Base-by-base conservation (phyloP, 2,888 invertebrate species). In the Cantharis flavilabris region DNA sequence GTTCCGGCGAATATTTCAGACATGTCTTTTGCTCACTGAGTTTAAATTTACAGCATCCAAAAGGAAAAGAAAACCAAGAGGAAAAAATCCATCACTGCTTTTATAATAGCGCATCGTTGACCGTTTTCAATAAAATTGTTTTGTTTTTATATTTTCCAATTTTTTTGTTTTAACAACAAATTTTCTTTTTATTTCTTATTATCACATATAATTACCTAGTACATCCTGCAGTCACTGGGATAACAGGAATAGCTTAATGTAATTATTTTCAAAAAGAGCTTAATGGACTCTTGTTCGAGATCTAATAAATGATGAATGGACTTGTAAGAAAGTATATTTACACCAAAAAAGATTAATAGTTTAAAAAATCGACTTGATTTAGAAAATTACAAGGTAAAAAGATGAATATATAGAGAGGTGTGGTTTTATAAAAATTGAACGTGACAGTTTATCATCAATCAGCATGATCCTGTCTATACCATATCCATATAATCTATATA, bases 1-100 rank as follows among this genome's bases (percentile, higher is more conserved):
- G 30, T 73, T 73, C 67, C 63, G 33, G 26, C 23, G 73, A 73
- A 73, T 70, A 73, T 70, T 73, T 73, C 69, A 26, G 73, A 73
- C 70, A 30, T 73, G 69, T 69, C 73, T 63, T 70, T 30, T 62
- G 65, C 70, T 70, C 18, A 67, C 65, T 49, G 70, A 70, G 20
- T 18, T 71, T 63, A 71, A 71, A 62, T 71, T 71, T 62, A 63
- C 23, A 67, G 65, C 26, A 20, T 67, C 65, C 23, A 67, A 67
- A 67, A 23, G 23, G 65, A 67, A 67, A 67, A 67, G 65, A 67
- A 67, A 67, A 23, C 20, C 23, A 67, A 67, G 23, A 67, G 65
- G 65, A 67, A 67, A 67, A 67, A 67, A 67, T 67, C n/a, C 65
- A 67, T 67, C 65, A 67, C 14, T 0, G 23, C 65, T 11, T 14